phyloP scores from a whole-genome alignment of 35 echinoderm and acorn worm species.

The Holothuria glaberrima region DNA sequence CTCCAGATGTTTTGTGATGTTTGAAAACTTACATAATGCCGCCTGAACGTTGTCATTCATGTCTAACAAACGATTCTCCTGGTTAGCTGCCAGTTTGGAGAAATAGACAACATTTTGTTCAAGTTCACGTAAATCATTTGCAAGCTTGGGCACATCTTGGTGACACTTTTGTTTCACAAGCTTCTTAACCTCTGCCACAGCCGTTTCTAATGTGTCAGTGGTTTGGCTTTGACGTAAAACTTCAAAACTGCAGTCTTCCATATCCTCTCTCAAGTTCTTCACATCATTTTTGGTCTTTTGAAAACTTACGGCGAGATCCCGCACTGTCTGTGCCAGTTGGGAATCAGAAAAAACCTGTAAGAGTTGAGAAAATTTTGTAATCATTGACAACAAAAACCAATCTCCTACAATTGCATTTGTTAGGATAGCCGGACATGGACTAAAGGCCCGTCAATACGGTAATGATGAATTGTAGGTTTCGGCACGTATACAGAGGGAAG shows the following conservation, averaged over 20 bases:
- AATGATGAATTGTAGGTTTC: too few species aligned
- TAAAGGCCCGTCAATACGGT: too few species aligned
- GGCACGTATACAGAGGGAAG: too few species aligned
- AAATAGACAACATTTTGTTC: conserved; percentile 73
- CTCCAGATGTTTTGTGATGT: background rate
- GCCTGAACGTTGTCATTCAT: conserved; percentile 1
- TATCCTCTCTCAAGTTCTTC: conserved; percentile 70
- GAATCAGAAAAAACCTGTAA: conserved; percentile 80
- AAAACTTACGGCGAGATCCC: conserved; percentile 65
- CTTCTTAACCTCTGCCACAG: conserved; percentile 65
- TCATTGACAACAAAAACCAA: background rate
- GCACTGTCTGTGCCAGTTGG: conserved; percentile 65
- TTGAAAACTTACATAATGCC: conserved; percentile 24
- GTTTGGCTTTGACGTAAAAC: conserved; percentile 59
- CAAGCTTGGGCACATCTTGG: conserved; percentile 21
- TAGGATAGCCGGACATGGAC: too few species aligned
- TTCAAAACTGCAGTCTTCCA: conserved; percentile 77
- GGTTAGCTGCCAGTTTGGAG: conserved; percentile 64
- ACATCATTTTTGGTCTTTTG: conserved; percentile 62
- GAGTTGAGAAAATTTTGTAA: background rate
- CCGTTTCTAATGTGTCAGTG: conserved; percentile 60
- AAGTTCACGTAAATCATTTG: conserved; percentile 48
- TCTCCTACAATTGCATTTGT: too few species aligned
- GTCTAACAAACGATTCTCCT: conserved; percentile 75
- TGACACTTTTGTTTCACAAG: conserved; percentile 49